Conservation (phyloP, 2,113 vertebrate species). For the Nothoprocta pentlandii region DNA sequence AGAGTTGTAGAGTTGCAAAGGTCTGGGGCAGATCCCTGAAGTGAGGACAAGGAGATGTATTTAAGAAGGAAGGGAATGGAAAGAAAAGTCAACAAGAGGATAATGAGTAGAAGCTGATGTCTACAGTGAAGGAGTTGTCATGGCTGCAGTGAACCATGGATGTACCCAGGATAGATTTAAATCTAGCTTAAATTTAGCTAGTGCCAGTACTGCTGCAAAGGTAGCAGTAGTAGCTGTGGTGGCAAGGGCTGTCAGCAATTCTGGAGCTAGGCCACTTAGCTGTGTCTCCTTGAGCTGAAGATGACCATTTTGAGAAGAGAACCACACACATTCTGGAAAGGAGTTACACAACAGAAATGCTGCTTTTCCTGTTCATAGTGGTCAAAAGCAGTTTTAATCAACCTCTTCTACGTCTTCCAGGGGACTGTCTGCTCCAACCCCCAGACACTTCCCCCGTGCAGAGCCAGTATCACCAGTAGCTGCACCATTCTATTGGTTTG, state of each 20-base stretch:
- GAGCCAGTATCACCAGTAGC: background rate
- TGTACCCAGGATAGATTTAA: background rate
- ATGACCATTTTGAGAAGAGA: background rate
- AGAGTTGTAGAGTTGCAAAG: background rate
- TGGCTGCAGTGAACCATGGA: background rate
- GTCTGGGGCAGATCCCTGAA: background rate
- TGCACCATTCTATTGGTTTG: background rate
- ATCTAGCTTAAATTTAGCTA: background rate
- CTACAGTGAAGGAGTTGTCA: background rate
- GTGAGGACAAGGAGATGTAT: background rate
- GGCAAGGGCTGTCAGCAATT: background rate
- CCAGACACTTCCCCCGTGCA: background rate
- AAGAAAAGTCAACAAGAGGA: background rate
- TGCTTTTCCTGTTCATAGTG: background rate
- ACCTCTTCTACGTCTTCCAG: background rate
- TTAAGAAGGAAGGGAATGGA: background rate
- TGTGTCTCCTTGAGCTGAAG: background rate
- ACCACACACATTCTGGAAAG: background rate
- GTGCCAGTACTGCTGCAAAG: rapidly evolving
- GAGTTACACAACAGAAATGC: background rate
- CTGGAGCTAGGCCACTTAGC: background rate
- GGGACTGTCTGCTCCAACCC: background rate
- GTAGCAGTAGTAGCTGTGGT: background rate
- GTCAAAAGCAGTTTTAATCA: background rate
- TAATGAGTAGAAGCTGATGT: background rate